Conservation (phyloP, 2,113 vertebrate genomes). For the Microtus pennsylvanicus region DNA sequence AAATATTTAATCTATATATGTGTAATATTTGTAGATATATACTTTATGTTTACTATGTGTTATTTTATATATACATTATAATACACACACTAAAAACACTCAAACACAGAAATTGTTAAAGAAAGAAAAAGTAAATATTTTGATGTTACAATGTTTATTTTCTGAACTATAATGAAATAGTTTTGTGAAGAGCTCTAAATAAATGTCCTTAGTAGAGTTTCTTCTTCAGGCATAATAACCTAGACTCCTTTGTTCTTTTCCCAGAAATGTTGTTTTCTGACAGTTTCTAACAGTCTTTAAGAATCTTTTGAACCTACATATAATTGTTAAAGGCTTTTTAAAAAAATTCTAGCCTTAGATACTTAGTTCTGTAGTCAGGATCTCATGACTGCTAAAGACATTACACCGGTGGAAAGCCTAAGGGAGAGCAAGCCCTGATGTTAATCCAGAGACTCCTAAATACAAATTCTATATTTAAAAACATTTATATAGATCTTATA, state of each 20-base stretch:
- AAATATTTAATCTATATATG: constrained; percentile 12
- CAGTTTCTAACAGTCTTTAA: constrained; percentile 26
- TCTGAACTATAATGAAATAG: not conserved
- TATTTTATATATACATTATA: constrained; percentile 18
- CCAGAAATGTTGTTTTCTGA: constrained; percentile 21
- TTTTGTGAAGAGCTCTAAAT: constrained; percentile 53
- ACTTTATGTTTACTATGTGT: not conserved
- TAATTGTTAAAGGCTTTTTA: not conserved
- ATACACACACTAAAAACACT: constrained; percentile 33
- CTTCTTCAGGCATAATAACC: constrained; percentile 32
- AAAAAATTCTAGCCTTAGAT: not conserved
- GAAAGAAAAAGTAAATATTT: constrained; percentile 28
- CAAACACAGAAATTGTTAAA: constrained; percentile 14
- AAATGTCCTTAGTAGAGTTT: not conserved
- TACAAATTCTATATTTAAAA: constrained; percentile 32
- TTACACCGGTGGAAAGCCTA: not conserved
- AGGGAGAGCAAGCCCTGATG: not conserved
- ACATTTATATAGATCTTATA: not conserved
- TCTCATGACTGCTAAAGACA: not conserved
- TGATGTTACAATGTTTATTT: constrained; percentile 20
- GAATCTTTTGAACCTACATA: not conserved
- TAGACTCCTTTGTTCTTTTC: constrained; percentile 21
- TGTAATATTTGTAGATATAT: not conserved
- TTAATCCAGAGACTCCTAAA: constrained; percentile 15
- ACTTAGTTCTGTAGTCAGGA: not conserved